A percentile compares a stretch with the other conserved stretches of the same genome.
These are phyloP conservation scores for Melanotaenia maccullochi DNA, from an alignment of 2,797 vertebrate genomes.

Conservation along the genomic window DNA sequence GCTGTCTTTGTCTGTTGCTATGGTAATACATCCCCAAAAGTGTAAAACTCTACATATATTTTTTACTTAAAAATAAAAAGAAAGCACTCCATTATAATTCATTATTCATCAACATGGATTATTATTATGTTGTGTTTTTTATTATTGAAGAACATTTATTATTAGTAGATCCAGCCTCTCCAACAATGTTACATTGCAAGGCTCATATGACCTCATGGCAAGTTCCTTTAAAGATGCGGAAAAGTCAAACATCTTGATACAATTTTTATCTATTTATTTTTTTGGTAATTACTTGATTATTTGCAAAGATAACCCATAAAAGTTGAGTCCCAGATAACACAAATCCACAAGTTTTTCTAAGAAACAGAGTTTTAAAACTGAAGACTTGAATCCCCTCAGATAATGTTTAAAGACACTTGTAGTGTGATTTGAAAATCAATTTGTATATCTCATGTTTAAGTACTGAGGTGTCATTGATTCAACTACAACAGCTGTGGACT, in stretches of 20 bases:
- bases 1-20: not conserved
- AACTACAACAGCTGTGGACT: not conserved
- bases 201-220: too few relatives aligned
- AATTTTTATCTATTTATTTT: not conserved
- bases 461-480: not conserved
- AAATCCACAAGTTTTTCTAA: too few relatives aligned
- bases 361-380: not conserved
- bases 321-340: too few relatives aligned
- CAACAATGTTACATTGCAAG: not conserved
- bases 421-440: not conserved
- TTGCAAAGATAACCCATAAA: too few relatives aligned
- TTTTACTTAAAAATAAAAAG: too few relatives aligned
- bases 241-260: constrained; percentile 3
- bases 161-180: too few relatives aligned
- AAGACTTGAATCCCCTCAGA: not conserved
- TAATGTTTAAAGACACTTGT: not conserved
- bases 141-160: too few relatives aligned
- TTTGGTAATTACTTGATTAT: not conserved
- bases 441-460: not conserved
- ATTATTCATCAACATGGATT: too few relatives aligned
- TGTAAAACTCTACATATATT: not conserved
- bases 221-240: not conserved
- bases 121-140: too few relatives aligned
- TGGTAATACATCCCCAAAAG: not conserved
- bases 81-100: too few relatives aligned